These are phyloP conservation scores for Spisula solida DNA, from an alignment of 2,888 invertebrate genomes.

Conservation along the genomic window DNA sequence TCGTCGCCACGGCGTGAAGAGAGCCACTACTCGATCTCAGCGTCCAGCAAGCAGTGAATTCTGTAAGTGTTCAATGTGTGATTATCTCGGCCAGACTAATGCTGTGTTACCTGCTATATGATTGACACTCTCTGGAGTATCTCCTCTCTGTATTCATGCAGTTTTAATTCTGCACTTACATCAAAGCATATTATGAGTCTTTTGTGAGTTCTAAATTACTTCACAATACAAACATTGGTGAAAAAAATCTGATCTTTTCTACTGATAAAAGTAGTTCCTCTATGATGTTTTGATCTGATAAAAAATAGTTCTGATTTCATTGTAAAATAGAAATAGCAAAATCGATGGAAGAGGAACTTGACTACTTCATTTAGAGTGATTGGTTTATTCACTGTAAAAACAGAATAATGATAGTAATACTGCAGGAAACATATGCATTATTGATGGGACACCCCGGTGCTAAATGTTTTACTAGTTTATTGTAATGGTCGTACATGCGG, in stretches of 20 bases:
- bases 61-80: conserved; percentile 79
- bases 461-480: conserved; percentile 51
- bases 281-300: conserved; percentile 27
- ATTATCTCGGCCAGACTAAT: not conserved
- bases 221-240: not conserved
- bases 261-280: conserved; percentile 21
- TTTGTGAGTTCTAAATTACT: conserved; percentile 12
- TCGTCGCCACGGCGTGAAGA: conserved; percentile 80
- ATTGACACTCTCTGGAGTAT: not conserved
- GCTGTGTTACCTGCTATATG: not conserved
- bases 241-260: not conserved
- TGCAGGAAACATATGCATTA: conserved; percentile 46
- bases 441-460: conserved; percentile 38
- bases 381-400: conserved; percentile 25
- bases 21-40: conserved; percentile 79
- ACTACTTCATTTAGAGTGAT: conserved; percentile 30
- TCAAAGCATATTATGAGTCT: conserved; percentile 15
- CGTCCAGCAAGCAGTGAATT: conserved; percentile 87
- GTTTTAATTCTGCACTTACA: conserved; percentile 22
- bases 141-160: conserved; percentile 8
- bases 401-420: not conserved
- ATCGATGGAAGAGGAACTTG: conserved; percentile 42
- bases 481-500: conserved; percentile 29
- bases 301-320: conserved; percentile 31
- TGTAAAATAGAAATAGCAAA: conserved; percentile 16